These are phyloP conservation scores for Rhyzopertha dominica DNA, from an alignment of 1,140 invertebrate genomes.

Conservation along the genomic window DNA sequence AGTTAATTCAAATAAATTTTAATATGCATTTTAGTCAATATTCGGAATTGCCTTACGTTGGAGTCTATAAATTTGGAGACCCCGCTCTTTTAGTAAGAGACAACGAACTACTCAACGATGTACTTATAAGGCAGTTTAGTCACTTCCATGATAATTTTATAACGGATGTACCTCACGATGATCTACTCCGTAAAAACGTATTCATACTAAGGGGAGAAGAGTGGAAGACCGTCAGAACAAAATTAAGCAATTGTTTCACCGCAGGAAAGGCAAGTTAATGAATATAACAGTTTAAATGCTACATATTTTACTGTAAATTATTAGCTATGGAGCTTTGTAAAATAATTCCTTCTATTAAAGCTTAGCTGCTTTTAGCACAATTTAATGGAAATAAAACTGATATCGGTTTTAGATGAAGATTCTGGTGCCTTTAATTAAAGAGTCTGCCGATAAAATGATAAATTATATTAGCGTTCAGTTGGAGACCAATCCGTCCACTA, in stretches of 20 bases:
- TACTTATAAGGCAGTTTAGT: slow-evolving; percentile 52
- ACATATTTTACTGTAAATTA: neutral
- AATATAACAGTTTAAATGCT: neutral
- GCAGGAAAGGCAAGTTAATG: slow-evolving; percentile 25
- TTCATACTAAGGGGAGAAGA: slow-evolving; percentile 41
- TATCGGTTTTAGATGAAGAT: slow-evolving; percentile 43
- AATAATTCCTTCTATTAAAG: too few relatives aligned
- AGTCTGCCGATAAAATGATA: slow-evolving; percentile 11
- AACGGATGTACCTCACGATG: slow-evolving; percentile 39
- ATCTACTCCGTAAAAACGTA: slow-evolving; percentile 42
- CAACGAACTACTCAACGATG: slow-evolving; percentile 50
- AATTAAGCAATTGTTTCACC: slow-evolving; percentile 43
- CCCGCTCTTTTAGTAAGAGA: slow-evolving; percentile 52
- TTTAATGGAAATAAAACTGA: neutral
- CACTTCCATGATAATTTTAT: slow-evolving; percentile 45
- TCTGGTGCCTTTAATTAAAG: slow-evolving; percentile 44
- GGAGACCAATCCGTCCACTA: neutral
- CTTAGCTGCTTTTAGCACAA: neutral
- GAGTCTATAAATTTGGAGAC: slow-evolving; percentile 42
- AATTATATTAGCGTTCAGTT: slow-evolving; percentile 17
- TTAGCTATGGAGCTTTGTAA: too few relatives aligned
- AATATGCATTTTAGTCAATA: slow-evolving; percentile 2
- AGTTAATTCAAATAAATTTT: too few relatives aligned
- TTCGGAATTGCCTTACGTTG: slow-evolving; percentile 32
- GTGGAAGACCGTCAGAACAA: slow-evolving; percentile 45